Evolutionary conservation across 2,888 invertebrate species (phyloP).

Genomic region (Leptopilina myrica): DNA sequence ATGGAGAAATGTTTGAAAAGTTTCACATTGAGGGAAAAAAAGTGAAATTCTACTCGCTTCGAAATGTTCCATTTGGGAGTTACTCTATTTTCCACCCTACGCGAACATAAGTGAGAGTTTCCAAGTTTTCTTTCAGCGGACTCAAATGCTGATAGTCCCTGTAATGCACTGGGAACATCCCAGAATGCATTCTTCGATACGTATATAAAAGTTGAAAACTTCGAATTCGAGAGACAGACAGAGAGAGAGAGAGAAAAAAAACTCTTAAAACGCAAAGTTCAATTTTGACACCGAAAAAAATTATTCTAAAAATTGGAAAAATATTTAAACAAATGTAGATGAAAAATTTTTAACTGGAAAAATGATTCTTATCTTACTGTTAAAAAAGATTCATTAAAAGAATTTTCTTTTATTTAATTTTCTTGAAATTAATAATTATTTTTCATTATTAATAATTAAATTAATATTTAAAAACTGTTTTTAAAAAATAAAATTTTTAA

Average conservation of each 20-base stretch:
- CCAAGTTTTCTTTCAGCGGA: slow-evolving; percentile 27
- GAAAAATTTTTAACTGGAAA: background rate
- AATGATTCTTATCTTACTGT: no score
- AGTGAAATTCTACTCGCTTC: slow-evolving; percentile 20
- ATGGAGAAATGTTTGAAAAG: background rate
- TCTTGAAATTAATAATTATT: no score
- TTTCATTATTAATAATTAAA: no score
- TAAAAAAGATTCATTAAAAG: no score
- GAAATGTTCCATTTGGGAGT: slow-evolving; percentile 36
- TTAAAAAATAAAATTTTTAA: no score
- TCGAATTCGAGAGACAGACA: background rate
- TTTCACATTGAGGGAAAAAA: slow-evolving; percentile 9
- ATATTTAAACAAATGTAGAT: background rate
- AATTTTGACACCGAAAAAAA: background rate
- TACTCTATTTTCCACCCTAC: slow-evolving; percentile 25
- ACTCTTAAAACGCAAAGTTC: slow-evolving; percentile 7
- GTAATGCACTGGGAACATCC: slow-evolving; percentile 28
- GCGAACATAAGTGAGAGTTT: slow-evolving; percentile 27
- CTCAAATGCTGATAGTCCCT: slow-evolving; percentile 20
- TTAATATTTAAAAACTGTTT: no score
- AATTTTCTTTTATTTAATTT: no score
- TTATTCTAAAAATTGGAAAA: background rate
- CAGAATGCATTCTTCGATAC: slow-evolving; percentile 26
- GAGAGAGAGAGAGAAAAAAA: no score
- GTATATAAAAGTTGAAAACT: slow-evolving; percentile 30